phyloP scores from a whole-genome alignment of 30 jellyfish, hydroid and myxozoan species.

The Phacellophora camtschatica region DNA sequence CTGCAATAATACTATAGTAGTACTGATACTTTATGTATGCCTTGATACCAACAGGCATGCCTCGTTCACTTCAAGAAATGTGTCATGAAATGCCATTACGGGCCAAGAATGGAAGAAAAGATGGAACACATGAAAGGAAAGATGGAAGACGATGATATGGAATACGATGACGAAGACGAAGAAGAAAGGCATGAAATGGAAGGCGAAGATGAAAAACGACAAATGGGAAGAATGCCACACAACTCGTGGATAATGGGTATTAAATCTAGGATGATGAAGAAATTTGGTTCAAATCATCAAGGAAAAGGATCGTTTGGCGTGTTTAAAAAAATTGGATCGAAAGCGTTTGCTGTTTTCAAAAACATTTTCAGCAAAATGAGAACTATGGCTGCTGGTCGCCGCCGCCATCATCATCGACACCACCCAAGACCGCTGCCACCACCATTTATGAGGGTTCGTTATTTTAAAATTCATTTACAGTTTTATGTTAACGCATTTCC shows the following conservation, averaged over 20 bases:
- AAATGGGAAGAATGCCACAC: background rate
- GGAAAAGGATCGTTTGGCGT: background rate
- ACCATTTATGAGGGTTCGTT: background rate
- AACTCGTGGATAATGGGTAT: background rate
- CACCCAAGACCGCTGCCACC: background rate
- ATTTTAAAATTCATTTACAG: too few relatives aligned
- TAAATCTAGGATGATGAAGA: background rate
- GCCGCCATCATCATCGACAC: conserved; percentile 1
- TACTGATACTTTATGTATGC: too few relatives aligned
- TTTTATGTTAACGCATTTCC: too few relatives aligned
- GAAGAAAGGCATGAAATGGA: background rate
- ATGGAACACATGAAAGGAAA: background rate
- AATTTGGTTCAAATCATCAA: too few relatives aligned
- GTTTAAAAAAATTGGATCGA: background rate
- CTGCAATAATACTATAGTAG: too few relatives aligned
- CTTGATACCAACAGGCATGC: too few relatives aligned
- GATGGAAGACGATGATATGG: background rate
- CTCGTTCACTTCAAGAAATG: background rate
- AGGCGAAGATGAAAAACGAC: background rate
- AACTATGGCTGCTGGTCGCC: too few relatives aligned
- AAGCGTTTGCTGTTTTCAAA: background rate
- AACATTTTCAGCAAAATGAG: background rate
- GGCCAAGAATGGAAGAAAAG: background rate
- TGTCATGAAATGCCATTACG: background rate
- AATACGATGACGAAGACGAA: background rate